These are phyloP conservation scores for Phyllotreta cruciferae DNA, from an alignment of 2,888 invertebrate genomes.

Conservation along the genomic window DNA sequence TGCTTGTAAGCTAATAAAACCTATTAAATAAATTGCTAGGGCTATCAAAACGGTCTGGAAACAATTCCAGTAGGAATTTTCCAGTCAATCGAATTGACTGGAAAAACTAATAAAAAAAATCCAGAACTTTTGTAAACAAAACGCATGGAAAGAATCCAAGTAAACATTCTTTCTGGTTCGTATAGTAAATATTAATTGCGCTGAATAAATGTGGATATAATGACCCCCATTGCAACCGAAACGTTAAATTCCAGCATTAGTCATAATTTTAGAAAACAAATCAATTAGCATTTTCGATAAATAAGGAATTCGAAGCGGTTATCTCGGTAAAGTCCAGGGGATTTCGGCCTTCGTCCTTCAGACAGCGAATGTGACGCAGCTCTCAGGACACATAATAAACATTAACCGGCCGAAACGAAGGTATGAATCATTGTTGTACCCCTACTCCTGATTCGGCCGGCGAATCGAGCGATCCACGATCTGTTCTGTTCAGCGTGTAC, in stretches of 20 bases:
- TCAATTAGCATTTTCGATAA: constrained; percentile 32
- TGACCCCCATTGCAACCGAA: constrained; percentile 6
- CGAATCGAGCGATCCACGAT: constrained; percentile 36
- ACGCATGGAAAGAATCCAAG: too few species aligned
- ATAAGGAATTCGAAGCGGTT: constrained; percentile 40
- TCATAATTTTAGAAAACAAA: constrained; percentile 20
- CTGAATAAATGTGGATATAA: constrained; percentile 1
- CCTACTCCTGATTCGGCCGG: constrained; percentile 44
- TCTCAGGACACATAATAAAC: constrained; percentile 47
- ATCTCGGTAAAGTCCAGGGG: constrained; percentile 40
- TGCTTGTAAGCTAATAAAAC: too few species aligned
- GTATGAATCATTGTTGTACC: constrained; percentile 50
- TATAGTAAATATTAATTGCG: too few species aligned
- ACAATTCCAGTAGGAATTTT: too few species aligned
- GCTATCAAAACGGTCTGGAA: too few species aligned
- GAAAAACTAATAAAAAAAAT: too few species aligned
- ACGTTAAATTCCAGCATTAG: constrained; percentile 12
- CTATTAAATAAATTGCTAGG: too few species aligned
- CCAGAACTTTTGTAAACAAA: too few species aligned
- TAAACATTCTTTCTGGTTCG: too few species aligned
- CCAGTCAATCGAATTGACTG: too few species aligned
- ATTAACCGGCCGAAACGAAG: constrained; percentile 47
- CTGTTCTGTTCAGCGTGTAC: constrained; percentile 22
- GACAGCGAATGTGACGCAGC: constrained; percentile 49
- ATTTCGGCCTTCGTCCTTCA: constrained; percentile 49